Conservation (phyloP, 2,888 invertebrate species). For the Elmis aenea region DNA sequence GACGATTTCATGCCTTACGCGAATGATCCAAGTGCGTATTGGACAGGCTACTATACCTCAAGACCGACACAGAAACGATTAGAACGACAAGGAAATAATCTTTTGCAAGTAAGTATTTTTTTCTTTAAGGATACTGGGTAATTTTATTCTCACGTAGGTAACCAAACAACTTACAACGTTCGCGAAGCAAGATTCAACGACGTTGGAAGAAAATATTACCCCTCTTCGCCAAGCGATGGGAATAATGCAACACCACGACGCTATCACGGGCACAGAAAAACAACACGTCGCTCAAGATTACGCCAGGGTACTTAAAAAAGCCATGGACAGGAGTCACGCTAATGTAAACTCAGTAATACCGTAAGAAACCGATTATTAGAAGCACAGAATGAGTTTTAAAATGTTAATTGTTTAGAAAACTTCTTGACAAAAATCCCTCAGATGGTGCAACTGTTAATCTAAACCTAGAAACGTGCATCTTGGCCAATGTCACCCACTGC, state of each 20-base stretch:
- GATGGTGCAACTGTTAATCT: constrained; percentile 6
- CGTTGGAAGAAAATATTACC: constrained; percentile 43
- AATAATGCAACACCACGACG: constrained; percentile 91
- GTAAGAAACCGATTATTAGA: constrained; percentile 6
- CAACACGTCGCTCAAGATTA: constrained; percentile 87
- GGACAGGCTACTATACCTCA: constrained; percentile 90
- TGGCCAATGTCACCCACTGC: constrained; percentile 76
- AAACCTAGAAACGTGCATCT: constrained; percentile 51
- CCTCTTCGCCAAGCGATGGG: constrained; percentile 71
- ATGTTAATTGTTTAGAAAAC: not conserved
- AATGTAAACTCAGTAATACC: constrained; percentile 5
- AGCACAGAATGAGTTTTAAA: not conserved
- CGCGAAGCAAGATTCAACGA: constrained; percentile 47
- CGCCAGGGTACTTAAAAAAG: constrained; percentile 64
- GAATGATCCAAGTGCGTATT: constrained; percentile 74
- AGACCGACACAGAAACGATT: constrained; percentile 75
- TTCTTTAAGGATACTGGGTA: too few species aligned
- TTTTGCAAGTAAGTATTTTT: constrained; percentile 62
- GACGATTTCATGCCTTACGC: constrained; percentile 78
- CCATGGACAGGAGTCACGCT: constrained; percentile 57
- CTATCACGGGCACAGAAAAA: constrained; percentile 82
- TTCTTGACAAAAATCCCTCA: constrained; percentile 1
- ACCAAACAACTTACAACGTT: constrained; percentile 65
- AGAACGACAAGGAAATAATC: constrained; percentile 69
- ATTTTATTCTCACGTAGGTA: too few species aligned